Evolutionary conservation across 2,797 vertebrate species (phyloP).

Genomic region (Cynodonichthys magdalenae): DNA sequence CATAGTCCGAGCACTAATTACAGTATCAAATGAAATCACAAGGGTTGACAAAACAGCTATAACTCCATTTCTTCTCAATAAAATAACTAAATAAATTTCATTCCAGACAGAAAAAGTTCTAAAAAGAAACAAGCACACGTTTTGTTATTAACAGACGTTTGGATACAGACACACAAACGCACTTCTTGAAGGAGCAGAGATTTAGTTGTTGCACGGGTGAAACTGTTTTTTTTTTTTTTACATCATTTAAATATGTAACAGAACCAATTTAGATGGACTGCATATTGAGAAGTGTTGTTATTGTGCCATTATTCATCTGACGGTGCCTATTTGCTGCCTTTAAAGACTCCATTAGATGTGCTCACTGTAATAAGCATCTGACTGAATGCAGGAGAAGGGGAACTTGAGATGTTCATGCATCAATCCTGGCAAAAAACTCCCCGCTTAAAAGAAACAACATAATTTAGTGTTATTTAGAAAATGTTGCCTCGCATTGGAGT

Average conservation of each 20-base stretch:
- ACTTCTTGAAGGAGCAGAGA: conserved; percentile 1
- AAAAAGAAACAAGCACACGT: no score
- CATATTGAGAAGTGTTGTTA: conserved; percentile 18
- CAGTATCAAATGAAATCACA: no score
- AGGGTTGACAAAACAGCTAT: no score
- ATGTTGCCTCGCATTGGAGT: conserved; percentile 45
- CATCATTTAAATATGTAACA: conserved; percentile 9
- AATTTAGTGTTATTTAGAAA: conserved; percentile 32
- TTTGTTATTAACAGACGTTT: background rate
- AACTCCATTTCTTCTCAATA: no score
- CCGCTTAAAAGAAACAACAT: background rate
- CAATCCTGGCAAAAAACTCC: background rate
- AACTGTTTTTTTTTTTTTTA: conserved; percentile 1
- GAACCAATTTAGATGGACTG: conserved; percentile 2
- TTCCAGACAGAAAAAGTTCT: no score
- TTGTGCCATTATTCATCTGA: conserved; percentile 45
- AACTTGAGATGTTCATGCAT: conserved; percentile 37
- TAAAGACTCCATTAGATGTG: conserved; percentile 40
- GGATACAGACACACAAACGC: background rate
- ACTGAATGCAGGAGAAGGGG: conserved; percentile 11
- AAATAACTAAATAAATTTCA: no score
- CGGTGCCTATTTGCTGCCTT: conserved; percentile 30
- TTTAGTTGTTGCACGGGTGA: background rate
- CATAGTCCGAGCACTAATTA: no score
- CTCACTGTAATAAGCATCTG: conserved; percentile 31